These are phyloP conservation scores for Drosophila subsilvestris DNA, from an alignment of 2,888 invertebrate species.

Conservation along the genomic window DNA sequence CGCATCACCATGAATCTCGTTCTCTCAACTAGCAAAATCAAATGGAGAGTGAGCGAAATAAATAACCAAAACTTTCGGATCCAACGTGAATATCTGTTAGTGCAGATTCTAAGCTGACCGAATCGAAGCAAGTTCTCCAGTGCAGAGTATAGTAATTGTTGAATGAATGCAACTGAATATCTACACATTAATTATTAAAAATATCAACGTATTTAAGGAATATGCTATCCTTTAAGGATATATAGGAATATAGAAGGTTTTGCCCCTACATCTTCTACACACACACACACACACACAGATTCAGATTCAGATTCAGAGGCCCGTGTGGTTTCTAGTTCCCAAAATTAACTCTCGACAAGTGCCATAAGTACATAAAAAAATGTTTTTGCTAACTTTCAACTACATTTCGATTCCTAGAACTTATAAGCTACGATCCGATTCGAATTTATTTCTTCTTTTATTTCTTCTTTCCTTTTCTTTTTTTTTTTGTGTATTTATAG, in stretches of 20 bases:
- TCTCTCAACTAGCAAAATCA: no score
- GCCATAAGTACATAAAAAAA: constrained; percentile 27
- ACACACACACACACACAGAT: constrained; percentile 17
- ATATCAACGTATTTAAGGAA: not conserved
- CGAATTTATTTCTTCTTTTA: not conserved
- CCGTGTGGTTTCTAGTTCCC: constrained; percentile 17
- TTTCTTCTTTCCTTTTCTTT: constrained; percentile 18
- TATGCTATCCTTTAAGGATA: not conserved
- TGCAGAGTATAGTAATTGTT: no score
- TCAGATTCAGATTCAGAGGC: constrained; percentile 9
- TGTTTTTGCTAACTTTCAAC: constrained; percentile 32
- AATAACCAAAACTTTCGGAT: no score
- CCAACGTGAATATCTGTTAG: no score
- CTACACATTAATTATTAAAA: no score
- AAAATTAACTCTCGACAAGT: constrained; percentile 42
- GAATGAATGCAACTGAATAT: no score
- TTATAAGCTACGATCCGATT: constrained; percentile 36
- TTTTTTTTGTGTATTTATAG: constrained; percentile 28
- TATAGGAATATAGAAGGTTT: not conserved
- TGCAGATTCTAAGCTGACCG: no score
- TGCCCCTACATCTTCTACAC: constrained; percentile 10
- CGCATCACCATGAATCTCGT: no score
- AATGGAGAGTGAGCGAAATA: no score
- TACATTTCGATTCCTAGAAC: constrained; percentile 39
- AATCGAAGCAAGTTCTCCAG: no score